phyloP scores from a whole-genome alignment of 2,888 invertebrate genomes.

The Drosophila leonis region DNA sequence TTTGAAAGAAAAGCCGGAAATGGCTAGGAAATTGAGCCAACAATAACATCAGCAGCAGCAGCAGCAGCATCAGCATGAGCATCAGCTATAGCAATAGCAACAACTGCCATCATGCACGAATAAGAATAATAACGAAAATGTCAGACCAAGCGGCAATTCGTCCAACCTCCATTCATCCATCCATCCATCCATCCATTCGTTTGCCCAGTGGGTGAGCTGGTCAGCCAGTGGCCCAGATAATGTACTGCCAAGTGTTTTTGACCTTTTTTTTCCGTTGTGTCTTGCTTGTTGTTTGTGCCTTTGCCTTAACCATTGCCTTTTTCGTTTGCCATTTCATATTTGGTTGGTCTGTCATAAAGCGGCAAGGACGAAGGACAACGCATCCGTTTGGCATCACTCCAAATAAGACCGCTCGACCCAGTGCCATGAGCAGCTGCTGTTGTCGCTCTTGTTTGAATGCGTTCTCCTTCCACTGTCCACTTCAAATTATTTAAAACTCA shows the following conservation, averaged over 20 bases:
- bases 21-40: conserved; percentile 81
- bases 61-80: conserved; percentile 17
- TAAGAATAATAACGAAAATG: conserved; percentile 79
- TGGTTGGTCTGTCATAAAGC: conserved; percentile 56
- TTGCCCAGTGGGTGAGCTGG: conserved; percentile 48
- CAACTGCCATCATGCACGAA: conserved; percentile 70
- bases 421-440: conserved; percentile 50
- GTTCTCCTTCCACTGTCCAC: conserved; percentile 14
- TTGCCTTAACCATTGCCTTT: conserved; percentile 34
- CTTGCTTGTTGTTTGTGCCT: conserved; percentile 17
- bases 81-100: conserved; percentile 20
- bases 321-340: conserved; percentile 53
- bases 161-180: conserved; percentile 42
- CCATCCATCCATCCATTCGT: conserved; percentile 15
- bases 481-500: conserved; percentile 59
- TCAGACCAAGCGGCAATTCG: conserved; percentile 64
- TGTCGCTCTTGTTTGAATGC: conserved; percentile 42
- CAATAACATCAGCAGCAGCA: conserved; percentile 65
- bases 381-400: conserved; percentile 48
- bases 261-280: conserved; percentile 56
- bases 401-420: conserved; percentile 30
- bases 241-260: conserved; percentile 79
- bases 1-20: conserved; percentile 73
- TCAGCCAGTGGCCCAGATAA: conserved; percentile 75
- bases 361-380: conserved; percentile 37